Evolutionary conservation across 2,797 vertebrate species (phyloP).

Genomic region (Dallia pectoralis): DNA sequence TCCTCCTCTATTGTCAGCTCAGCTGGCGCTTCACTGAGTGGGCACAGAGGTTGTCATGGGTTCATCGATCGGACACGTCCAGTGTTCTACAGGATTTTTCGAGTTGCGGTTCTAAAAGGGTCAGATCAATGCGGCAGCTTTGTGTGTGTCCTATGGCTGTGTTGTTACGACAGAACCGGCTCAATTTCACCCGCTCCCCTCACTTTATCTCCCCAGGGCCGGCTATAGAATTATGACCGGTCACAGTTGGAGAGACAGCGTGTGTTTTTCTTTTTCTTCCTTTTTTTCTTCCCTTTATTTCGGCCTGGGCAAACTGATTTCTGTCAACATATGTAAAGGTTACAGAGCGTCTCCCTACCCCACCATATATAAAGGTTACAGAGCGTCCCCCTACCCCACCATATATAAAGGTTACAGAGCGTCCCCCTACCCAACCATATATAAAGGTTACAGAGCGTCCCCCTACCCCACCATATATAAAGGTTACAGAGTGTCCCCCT

Average conservation of each 20-base stretch:
- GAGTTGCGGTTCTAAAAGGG: neutral
- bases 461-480: constrained; percentile 23
- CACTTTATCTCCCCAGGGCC: neutral
- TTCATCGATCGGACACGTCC: neutral
- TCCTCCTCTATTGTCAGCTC: neutral
- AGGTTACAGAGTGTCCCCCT: too few relatives aligned
- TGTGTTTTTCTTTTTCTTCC: neutral
- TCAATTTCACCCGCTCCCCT: neutral
- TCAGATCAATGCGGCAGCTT: neutral
- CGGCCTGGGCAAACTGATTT: constrained; percentile 50
- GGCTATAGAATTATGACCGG: constrained; percentile 49
- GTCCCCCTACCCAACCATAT: too few relatives aligned
- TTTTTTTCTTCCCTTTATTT: constrained; percentile 28
- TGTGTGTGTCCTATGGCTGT: neutral
- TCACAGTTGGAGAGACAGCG: constrained; percentile 9
- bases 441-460: too few relatives aligned
- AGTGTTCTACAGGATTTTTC: neutral
- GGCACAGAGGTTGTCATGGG: neutral
- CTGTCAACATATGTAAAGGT: constrained; percentile 68
- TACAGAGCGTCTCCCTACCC: constrained; percentile 53
- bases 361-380: too few relatives aligned
- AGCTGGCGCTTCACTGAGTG: neutral
- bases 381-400: too few relatives aligned
- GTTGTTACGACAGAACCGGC: neutral
- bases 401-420: too few relatives aligned